Conservation (phyloP, 2,113 vertebrate genomes). For the Prietella phreatophila region DNA sequence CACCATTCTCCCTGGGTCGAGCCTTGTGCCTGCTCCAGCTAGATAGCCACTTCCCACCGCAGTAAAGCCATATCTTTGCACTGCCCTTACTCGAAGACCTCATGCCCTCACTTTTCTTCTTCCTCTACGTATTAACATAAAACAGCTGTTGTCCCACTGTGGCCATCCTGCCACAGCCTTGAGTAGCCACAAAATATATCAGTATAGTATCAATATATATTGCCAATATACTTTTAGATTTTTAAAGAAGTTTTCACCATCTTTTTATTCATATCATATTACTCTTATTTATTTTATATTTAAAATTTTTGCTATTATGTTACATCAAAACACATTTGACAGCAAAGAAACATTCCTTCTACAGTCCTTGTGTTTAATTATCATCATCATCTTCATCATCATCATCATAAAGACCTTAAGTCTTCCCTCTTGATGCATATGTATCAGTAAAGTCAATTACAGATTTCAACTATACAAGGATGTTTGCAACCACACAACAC, state of each 20-base stretch:
- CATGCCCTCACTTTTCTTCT: no score
- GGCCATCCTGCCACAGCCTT: no score
- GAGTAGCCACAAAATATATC: neutral
- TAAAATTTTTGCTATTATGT: neutral
- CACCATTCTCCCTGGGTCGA: no score
- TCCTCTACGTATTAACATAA: no score
- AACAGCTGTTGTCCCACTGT: no score
- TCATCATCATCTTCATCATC: neutral
- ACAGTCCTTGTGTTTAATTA: no score
- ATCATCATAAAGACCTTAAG: neutral
- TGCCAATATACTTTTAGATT: neutral
- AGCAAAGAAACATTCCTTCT: neutral
- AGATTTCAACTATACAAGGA: neutral
- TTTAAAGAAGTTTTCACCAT: neutral
- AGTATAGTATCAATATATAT: neutral
- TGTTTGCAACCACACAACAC: slow-evolving; percentile 37
- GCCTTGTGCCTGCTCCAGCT: no score
- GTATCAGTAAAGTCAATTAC: neutral
- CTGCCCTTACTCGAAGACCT: no score
- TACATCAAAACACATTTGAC: neutral
- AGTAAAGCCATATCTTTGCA: no score
- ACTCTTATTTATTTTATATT: neutral
- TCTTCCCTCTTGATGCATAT: neutral
- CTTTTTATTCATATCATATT: neutral
- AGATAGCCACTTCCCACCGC: no score